Evolutionary conservation across 2,797 vertebrate species (phyloP).

Genomic region (Melanotaenia boesemani): DNA sequence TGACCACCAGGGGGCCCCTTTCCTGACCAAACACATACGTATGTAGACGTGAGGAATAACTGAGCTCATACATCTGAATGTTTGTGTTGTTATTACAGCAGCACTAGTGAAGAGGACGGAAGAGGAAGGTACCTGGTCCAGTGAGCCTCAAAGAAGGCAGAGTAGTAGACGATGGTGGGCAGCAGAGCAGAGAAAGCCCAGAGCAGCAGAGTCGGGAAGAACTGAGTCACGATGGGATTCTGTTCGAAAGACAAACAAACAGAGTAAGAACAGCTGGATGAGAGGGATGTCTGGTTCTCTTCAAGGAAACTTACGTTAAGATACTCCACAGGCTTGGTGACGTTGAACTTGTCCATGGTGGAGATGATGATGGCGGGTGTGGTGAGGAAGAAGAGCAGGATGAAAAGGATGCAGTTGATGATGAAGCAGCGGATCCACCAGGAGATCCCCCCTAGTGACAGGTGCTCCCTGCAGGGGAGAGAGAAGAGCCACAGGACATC

Average conservation of each 20-base stretch:
- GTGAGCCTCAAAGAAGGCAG: constrained; percentile 94
- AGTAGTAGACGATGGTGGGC: constrained; percentile 97
- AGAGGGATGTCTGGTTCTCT: not conserved
- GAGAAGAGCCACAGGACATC: not conserved
- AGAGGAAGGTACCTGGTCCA: constrained; percentile 89
- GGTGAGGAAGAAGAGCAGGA: constrained; percentile 98
- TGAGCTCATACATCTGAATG: no score
- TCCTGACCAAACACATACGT: no score
- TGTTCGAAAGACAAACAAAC: constrained; percentile 55
- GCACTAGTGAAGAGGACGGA: not conserved
- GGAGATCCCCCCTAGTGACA: constrained; percentile 92
- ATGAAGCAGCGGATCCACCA: constrained; percentile 98
- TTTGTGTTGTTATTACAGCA: not conserved
- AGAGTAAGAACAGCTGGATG: constrained; percentile 11
- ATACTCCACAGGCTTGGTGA: constrained; percentile 97
- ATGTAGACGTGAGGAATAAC: no score
- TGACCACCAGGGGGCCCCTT: no score
- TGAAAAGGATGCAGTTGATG: constrained; percentile 95
- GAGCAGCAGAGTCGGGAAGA: constrained; percentile 95
- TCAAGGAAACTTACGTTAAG: constrained; percentile 88
- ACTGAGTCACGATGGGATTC: constrained; percentile 97
- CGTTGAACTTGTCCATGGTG: constrained; percentile 99
- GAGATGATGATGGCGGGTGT: constrained; percentile 98
- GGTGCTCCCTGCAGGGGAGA: constrained; percentile 88
- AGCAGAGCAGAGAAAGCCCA: constrained; percentile 96